phyloP scores from a whole-genome alignment of 92 coral and sea anemone species.

The Zoanthus solanderi region DNA sequence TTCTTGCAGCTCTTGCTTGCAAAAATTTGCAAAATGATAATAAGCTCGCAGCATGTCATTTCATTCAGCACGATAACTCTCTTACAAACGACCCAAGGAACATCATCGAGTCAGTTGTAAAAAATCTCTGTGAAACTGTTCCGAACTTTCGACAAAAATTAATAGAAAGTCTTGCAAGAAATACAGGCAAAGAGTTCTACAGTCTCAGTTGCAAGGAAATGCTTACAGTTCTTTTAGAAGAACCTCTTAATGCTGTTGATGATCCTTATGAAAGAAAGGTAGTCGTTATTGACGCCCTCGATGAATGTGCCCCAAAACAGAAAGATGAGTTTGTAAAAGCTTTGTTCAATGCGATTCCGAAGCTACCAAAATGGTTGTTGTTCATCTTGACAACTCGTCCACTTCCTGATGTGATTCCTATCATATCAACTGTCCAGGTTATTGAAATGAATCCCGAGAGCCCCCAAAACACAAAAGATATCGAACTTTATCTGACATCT shows the following conservation, averaged over 20 bases:
- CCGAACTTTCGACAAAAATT: conserved; percentile 21
- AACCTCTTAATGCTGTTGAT: conserved; percentile 5
- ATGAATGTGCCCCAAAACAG: conserved; percentile 33
- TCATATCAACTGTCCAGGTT: neutral
- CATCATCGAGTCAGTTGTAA: conserved; percentile 19
- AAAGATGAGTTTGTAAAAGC: conserved; percentile 27
- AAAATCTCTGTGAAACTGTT: conserved; percentile 11
- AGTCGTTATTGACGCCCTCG: conserved; percentile 34
- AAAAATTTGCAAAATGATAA: neutral
- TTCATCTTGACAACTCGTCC: conserved; percentile 33
- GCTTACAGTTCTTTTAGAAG: conserved; percentile 15
- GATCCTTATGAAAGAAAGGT: neutral
- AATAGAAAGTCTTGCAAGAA: conserved; percentile 32
- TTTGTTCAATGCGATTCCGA: conserved; percentile 16
- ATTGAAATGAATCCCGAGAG: conserved; percentile 29
- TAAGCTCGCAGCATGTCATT: conserved; percentile 36
- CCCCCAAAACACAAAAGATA: conserved; percentile 9
- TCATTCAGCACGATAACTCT: conserved; percentile 32
- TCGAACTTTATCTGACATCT: conserved; percentile 25
- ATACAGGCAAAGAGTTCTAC: neutral
- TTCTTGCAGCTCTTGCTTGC: conserved; percentile 26
- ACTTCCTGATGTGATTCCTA: conserved; percentile 4
- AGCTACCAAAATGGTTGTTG: conserved; percentile 24
- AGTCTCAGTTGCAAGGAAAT: conserved; percentile 32
- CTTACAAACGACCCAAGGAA: conserved; percentile 31